Evolutionary conservation across 2,797 vertebrate species (phyloP).

Genomic region (Macropodus opercularis): DNA sequence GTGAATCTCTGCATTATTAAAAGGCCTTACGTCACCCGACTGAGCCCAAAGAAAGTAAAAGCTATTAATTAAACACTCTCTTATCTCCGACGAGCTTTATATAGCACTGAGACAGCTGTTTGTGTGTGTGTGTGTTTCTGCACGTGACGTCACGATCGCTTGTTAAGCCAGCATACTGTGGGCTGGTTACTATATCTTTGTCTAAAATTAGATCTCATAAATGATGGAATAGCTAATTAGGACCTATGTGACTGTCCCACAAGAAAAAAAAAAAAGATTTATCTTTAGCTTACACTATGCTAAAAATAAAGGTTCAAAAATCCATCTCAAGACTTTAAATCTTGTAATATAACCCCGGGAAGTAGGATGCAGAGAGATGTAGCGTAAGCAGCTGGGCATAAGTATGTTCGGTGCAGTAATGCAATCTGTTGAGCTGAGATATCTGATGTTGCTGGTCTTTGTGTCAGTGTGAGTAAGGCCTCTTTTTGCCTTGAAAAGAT

Average conservation of each 20-base stretch:
- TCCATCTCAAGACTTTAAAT: slow-evolving; percentile 20
- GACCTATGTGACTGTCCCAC: neutral
- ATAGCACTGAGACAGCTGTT: neutral
- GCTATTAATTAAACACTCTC: slow-evolving; percentile 32
- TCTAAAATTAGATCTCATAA: neutral
- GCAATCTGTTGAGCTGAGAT: slow-evolving; percentile 59
- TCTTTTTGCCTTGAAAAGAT: slow-evolving; percentile 38
- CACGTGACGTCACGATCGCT: neutral
- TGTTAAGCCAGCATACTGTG: neutral
- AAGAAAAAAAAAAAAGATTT: neutral
- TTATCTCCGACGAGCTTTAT: slow-evolving; percentile 18
- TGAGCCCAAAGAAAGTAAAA: slow-evolving; percentile 7
- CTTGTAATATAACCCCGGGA: slow-evolving; percentile 18
- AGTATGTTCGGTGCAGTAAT: slow-evolving; percentile 55
- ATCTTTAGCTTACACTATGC: neutral
- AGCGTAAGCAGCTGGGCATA: slow-evolving; percentile 51
- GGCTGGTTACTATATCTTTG: too few species aligned
- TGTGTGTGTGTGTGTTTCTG: neutral
- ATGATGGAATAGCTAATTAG: neutral
- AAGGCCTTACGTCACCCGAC: slow-evolving; percentile 27
- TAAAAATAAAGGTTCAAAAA: neutral
- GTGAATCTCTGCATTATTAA: slow-evolving; percentile 47
- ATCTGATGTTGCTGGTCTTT: slow-evolving; percentile 53
- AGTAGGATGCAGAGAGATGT: slow-evolving; percentile 14
- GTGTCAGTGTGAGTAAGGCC: slow-evolving; percentile 55